These are phyloP conservation scores for Alentia gelatinosa DNA, from an alignment of 2,888 invertebrate species.

Conservation along the genomic window DNA sequence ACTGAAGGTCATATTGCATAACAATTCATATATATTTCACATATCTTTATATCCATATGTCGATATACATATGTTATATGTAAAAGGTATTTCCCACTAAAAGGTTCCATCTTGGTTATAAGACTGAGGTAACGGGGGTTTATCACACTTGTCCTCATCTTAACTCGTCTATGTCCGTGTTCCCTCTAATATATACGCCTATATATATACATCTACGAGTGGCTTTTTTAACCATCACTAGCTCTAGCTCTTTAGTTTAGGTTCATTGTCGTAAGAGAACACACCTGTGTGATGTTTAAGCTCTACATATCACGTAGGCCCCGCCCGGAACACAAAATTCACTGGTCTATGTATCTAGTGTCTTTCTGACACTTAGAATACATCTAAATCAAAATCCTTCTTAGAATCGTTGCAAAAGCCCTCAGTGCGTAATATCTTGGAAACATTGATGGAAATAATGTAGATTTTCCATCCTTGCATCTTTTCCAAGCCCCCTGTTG, in stretches of 20 bases:
- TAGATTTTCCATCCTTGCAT: not conserved
- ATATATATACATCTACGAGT: conserved; percentile 27
- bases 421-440: not conserved
- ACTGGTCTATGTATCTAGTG: not conserved
- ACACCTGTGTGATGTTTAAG: not conserved
- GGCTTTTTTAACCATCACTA: conserved; percentile 8
- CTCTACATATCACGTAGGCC: not conserved
- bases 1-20: not conserved
- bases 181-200: conserved; percentile 15
- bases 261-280: not conserved
- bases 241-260: conserved; percentile 17
- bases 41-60: not conserved
- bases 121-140: not conserved
- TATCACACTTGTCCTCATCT: not conserved
- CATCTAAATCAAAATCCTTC: not conserved
- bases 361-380: not conserved
- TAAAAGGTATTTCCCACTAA: not conserved
- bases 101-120: not conserved
- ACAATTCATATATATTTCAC: not conserved
- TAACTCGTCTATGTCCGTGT: not conserved
- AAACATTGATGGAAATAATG: no score
- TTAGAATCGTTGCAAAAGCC: not conserved
- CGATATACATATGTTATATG: not conserved
- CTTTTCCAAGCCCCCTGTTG: not conserved
- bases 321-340: not conserved